Conservation (phyloP, 2,888 invertebrate genomes). For the Caenorhabditis sp. region DNA sequence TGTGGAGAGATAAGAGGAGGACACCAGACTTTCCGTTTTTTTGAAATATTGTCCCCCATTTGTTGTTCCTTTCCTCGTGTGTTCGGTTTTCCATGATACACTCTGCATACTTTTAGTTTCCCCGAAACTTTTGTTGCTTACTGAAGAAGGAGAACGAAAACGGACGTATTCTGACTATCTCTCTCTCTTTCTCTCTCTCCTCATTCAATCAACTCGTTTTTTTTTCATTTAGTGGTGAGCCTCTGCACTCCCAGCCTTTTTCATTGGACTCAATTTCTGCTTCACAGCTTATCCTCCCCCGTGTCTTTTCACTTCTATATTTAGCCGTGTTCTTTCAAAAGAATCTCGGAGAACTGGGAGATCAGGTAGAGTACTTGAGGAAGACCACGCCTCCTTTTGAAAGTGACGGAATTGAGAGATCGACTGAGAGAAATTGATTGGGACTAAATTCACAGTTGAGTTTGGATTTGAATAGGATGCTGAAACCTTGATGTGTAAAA, state of each 20-base stretch:
- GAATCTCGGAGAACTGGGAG: too few relatives aligned
- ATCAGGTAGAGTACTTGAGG: background rate
- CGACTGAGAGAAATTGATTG: too few relatives aligned
- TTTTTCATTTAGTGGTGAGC: slow-evolving; percentile 17
- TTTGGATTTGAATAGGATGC: too few relatives aligned
- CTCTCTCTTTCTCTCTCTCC: background rate
- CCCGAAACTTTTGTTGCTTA: background rate
- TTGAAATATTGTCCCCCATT: slow-evolving; percentile 35
- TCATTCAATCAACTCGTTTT: slow-evolving; percentile 10
- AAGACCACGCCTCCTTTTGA: background rate
- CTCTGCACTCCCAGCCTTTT: slow-evolving; percentile 16
- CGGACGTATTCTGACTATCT: background rate
- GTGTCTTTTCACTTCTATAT: slow-evolving; percentile 18
- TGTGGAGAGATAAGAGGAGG: slow-evolving; percentile 30
- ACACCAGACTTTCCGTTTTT: slow-evolving; percentile 20
- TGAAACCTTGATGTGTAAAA: too few relatives aligned
- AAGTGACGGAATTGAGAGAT: background rate
- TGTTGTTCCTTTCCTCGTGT: slow-evolving; percentile 23
- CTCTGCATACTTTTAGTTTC: slow-evolving; percentile 4
- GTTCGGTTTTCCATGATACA: slow-evolving; percentile 7
- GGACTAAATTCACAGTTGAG: too few relatives aligned
- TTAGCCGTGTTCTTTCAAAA: slow-evolving; percentile 9
- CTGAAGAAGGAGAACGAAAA: slow-evolving; percentile 5
- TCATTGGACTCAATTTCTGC: slow-evolving; percentile 35
- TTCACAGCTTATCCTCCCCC: slow-evolving; percentile 31